Conservation (phyloP, 1,140 invertebrate genomes). For the Ceratina calcarata region DNA sequence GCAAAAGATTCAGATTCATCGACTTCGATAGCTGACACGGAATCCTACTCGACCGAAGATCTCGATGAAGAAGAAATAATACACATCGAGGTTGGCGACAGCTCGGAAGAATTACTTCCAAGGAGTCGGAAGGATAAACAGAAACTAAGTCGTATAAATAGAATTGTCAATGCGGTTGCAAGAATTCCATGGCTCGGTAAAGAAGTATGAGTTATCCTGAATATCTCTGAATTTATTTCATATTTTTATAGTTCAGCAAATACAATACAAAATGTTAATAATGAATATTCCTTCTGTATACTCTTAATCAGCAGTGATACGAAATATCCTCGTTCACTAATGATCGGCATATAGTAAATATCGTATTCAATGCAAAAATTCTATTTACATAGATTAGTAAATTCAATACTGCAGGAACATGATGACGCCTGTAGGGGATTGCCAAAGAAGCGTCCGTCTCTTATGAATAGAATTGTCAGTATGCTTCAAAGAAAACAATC, state of each 20-base stretch:
- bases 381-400: background rate
- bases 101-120: conserved; percentile 50
- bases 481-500: conserved; percentile 50
- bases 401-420: background rate
- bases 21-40: conserved; percentile 63
- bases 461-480: conserved; percentile 56
- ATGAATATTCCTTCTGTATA: no score
- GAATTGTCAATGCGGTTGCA: conserved; percentile 59
- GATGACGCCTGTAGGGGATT: conserved; percentile 3
- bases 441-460: conserved; percentile 43
- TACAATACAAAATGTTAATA: no score
- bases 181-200: conserved; percentile 63
- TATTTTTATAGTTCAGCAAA: background rate
- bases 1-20: conserved; percentile 51
- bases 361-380: background rate
- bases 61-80: conserved; percentile 65
- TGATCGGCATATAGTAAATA: background rate
- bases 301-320: no score
- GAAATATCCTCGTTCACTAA: no score
- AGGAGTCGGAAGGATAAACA: conserved; percentile 35
- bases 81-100: conserved; percentile 61
- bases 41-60: conserved; percentile 65
- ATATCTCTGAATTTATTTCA: conserved; percentile 2
- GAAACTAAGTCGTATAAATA: conserved; percentile 57
- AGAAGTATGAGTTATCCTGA: conserved; percentile 25